Evolutionary conservation across 2,888 invertebrate species (phyloP).

Genomic region (Plagodis dolabraria): DNA sequence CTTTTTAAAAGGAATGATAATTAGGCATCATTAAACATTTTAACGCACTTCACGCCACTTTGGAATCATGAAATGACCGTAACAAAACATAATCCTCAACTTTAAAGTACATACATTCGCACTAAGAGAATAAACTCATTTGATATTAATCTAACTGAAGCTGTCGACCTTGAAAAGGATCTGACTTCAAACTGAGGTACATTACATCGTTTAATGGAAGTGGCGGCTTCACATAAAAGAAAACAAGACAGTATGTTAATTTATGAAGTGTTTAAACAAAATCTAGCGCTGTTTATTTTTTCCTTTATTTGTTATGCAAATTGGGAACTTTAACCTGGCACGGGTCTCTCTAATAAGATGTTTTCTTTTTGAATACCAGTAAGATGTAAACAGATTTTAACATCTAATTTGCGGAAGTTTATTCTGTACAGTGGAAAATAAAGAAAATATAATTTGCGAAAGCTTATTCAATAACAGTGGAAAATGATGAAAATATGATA

Average conservation of each 20-base stretch:
- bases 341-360: constrained; percentile 5
- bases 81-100: no score
- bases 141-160: constrained; percentile 50
- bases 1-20: no score
- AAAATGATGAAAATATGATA: no score
- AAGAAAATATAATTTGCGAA: no score
- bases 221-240: constrained; percentile 28
- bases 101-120: no score
- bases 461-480: no score
- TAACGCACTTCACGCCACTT: no score
- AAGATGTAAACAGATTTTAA: neutral
- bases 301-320: constrained; percentile 23
- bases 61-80: no score
- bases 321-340: constrained; percentile 5
- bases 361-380: constrained; percentile 2
- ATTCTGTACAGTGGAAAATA: no score
- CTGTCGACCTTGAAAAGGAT: constrained; percentile 46
- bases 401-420: neutral
- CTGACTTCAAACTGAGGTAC: constrained; percentile 21
- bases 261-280: constrained; percentile 24
- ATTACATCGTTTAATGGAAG: constrained; percentile 16
- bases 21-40: no score
- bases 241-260: constrained; percentile 23
- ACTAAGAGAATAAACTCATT: constrained; percentile 14
- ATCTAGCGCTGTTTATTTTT: constrained; percentile 17